phyloP scores from a whole-genome alignment of 2,888 invertebrate genomes.

The Mamestra brassicae region DNA sequence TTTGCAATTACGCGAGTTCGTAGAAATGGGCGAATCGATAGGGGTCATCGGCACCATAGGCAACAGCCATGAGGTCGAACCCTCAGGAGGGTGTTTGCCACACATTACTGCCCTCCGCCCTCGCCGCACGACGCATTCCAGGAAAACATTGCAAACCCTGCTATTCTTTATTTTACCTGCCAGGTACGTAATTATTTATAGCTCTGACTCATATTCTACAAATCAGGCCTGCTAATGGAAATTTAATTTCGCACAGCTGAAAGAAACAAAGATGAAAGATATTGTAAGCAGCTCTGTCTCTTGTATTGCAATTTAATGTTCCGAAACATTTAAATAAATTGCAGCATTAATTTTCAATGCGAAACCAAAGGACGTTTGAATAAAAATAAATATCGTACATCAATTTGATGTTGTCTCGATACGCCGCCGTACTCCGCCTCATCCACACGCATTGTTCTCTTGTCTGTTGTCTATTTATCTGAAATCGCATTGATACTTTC shows the following conservation, averaged over 20 bases:
- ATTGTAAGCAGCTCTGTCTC: conserved; percentile 5
- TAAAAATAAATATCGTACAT: conserved; percentile 50
- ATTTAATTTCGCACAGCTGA: conserved; percentile 39
- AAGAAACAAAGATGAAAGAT: conserved; percentile 19
- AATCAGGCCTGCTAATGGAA: conserved; percentile 39
- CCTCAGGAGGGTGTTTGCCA: conserved; percentile 86
- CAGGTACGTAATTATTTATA: conserved; percentile 67
- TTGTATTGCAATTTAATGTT: conserved; percentile 21
- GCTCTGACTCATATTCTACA: conserved; percentile 52
- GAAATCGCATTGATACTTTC: conserved; percentile 75
- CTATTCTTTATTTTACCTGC: conserved; percentile 82
- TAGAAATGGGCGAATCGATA: conserved; percentile 88
- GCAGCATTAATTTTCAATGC: conserved; percentile 30
- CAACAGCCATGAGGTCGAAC: conserved; percentile 86
- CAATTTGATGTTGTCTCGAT: conserved; percentile 57
- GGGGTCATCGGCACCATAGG: conserved; percentile 89
- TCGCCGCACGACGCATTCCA: conserved; percentile 82
- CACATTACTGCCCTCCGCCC: conserved; percentile 81
- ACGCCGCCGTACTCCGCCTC: conserved; percentile 52
- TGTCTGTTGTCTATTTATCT: conserved; percentile 71
- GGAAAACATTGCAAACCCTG: conserved; percentile 81
- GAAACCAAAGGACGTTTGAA: conserved; percentile 24
- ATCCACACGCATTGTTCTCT: conserved; percentile 62
- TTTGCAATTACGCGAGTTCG: conserved; percentile 86
- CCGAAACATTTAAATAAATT: conserved; percentile 20